Conservation (phyloP, 1,140 invertebrate species). For the Euura lappo region DNA sequence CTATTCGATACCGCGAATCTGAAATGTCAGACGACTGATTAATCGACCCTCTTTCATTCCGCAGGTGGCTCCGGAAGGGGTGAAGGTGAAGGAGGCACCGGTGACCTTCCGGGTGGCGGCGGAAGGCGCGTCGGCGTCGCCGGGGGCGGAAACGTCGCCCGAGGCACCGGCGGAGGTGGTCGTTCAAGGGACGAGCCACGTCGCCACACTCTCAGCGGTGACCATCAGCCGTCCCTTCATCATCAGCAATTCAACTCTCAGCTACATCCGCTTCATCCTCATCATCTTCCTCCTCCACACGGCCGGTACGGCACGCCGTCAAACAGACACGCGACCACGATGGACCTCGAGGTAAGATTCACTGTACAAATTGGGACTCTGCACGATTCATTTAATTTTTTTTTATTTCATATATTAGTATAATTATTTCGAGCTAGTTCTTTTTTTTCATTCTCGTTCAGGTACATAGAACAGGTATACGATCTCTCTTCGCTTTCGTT, state of each 20-base stretch:
- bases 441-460: no score
- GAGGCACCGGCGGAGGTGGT: conserved; percentile 57
- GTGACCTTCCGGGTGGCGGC: conserved; percentile 48
- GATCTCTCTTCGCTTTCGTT: no score
- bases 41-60: conserved; percentile 22
- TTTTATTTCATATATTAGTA: not conserved
- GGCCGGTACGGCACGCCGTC: conserved; percentile 61
- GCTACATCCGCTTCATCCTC: conserved; percentile 64
- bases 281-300: conserved; percentile 61
- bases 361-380: not conserved
- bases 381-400: not conserved
- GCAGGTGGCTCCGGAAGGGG: conserved; percentile 51
- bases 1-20: no score
- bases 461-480: no score
- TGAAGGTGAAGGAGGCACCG: conserved; percentile 51
- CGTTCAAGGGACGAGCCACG: conserved; percentile 70
- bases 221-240: conserved; percentile 62
- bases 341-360: conserved; percentile 72
- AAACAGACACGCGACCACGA: conserved; percentile 63
- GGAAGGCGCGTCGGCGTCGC: conserved; percentile 32
- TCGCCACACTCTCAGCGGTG: conserved; percentile 71
- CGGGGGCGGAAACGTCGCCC: conserved; percentile 39
- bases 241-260: conserved; percentile 63
- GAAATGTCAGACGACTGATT: no score
- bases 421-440: no score